A percentile compares a stretch with the other conserved stretches of the same genome.
These are phyloP conservation scores for Otis tarda DNA, from an alignment of 2,113 vertebrate genomes.

Conservation along the genomic window DNA sequence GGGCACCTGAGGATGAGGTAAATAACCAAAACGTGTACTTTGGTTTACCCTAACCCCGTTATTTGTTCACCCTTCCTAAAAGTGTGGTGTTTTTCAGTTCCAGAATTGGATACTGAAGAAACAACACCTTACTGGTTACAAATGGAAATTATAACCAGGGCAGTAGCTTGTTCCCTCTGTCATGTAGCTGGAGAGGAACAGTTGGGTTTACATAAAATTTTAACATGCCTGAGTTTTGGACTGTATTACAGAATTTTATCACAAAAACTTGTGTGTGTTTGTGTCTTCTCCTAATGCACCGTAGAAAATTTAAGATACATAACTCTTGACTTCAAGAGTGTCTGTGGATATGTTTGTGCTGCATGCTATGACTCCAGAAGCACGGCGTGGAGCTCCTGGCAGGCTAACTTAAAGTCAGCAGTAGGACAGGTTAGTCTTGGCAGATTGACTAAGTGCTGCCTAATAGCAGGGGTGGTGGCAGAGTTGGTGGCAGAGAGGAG, in stretches of 20 bases:
- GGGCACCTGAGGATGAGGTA: neutral
- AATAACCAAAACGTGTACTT: neutral
- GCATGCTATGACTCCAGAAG: fast-evolving
- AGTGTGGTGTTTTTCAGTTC: neutral
- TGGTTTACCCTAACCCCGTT: neutral
- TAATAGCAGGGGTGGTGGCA: neutral
- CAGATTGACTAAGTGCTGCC: neutral
- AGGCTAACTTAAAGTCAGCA: neutral
- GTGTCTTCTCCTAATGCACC: neutral
- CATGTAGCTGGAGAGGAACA: neutral
- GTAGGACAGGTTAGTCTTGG: neutral
- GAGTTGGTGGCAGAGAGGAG: neutral
- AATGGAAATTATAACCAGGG: neutral
- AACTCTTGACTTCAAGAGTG: neutral
- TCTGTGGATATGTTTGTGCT: fast-evolving
- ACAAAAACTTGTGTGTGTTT: neutral
- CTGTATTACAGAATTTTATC: neutral
- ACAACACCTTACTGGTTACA: neutral
- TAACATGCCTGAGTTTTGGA: neutral
- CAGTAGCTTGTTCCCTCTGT: neutral
- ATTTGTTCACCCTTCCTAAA: neutral
- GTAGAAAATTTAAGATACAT: fast-evolving
- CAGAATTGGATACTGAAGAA: neutral
- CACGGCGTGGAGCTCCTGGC: neutral
- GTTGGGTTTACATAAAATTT: neutral